Conservation (phyloP, 1,140 invertebrate species). For the Monomorium pharaonis region DNA sequence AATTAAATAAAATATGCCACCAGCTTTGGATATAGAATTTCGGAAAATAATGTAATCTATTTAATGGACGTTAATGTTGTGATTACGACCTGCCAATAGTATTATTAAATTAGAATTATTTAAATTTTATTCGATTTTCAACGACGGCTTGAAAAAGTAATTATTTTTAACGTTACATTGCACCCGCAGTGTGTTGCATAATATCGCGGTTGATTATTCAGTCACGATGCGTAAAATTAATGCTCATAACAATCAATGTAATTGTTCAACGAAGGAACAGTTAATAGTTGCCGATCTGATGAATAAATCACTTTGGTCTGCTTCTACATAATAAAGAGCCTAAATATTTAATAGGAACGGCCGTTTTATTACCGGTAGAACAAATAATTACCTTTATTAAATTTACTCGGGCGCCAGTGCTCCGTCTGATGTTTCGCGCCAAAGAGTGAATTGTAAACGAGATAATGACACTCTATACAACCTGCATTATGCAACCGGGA, state of each 20-base stretch:
- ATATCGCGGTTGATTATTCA: constrained; percentile 24
- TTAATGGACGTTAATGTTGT: constrained; percentile 13
- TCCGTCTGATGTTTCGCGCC: constrained; percentile 28
- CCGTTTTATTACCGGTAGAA: constrained; percentile 30
- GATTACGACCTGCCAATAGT: not conserved
- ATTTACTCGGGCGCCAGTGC: not conserved
- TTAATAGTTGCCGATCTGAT: constrained; percentile 26
- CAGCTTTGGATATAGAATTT: not conserved
- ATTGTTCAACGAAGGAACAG: constrained; percentile 25
- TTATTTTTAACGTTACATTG: no score
- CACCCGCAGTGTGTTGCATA: not conserved
- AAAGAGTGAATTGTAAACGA: constrained; percentile 53
- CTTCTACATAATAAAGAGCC: constrained; percentile 19
- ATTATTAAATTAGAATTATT: no score
- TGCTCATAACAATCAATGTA: constrained; percentile 26
- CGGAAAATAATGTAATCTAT: not conserved
- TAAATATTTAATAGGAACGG: constrained; percentile 41
- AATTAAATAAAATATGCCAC: constrained; percentile 10
- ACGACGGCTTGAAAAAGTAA: no score
- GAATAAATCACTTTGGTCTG: constrained; percentile 33
- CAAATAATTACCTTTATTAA: constrained; percentile 54
- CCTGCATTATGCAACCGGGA: constrained; percentile 51
- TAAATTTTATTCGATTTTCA: no score
- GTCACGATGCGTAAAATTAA: constrained; percentile 41
- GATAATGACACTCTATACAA: constrained; percentile 55